Evolutionary conservation across 2,888 invertebrate species (phyloP).

Genomic region (Automeris io): DNA sequence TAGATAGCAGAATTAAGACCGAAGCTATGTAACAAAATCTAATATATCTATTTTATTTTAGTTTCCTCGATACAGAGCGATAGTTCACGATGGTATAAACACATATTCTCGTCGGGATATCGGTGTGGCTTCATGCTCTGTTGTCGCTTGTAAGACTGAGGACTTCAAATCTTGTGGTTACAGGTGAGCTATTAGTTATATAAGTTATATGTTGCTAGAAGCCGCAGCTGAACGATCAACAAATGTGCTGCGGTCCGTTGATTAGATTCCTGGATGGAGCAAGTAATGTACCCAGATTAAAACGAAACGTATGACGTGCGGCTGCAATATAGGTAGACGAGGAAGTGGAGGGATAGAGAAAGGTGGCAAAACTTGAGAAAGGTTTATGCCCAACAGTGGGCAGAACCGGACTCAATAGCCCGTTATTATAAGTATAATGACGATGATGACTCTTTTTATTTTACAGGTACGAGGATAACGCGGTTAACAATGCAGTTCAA

Average conservation of each 20-base stretch:
- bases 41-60: constrained; percentile 23
- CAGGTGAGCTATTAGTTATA: constrained; percentile 22
- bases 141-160: constrained; percentile 57
- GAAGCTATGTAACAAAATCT: too few species aligned
- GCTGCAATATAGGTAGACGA: too few species aligned
- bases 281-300: too few species aligned
- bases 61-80: constrained; percentile 56
- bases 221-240: too few species aligned
- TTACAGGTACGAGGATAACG: constrained; percentile 61
- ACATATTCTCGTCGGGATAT: constrained; percentile 43
- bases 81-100: constrained; percentile 65
- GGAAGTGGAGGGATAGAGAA: too few species aligned
- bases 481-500: constrained; percentile 51
- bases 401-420: background rate
- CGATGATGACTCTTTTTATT: constrained; percentile 7
- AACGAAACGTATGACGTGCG: too few species aligned
- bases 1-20: background rate
- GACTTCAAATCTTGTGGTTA: constrained; percentile 56
- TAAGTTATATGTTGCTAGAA: too few species aligned
- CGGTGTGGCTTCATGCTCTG: constrained; percentile 45
- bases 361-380: too few species aligned
- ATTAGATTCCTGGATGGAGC: too few species aligned
- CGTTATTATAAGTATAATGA: background rate
- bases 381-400: too few species aligned
- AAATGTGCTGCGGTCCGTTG: too few species aligned